phyloP scores from a whole-genome alignment of 1,140 invertebrate genomes.

The Nephila pilipes region DNA sequence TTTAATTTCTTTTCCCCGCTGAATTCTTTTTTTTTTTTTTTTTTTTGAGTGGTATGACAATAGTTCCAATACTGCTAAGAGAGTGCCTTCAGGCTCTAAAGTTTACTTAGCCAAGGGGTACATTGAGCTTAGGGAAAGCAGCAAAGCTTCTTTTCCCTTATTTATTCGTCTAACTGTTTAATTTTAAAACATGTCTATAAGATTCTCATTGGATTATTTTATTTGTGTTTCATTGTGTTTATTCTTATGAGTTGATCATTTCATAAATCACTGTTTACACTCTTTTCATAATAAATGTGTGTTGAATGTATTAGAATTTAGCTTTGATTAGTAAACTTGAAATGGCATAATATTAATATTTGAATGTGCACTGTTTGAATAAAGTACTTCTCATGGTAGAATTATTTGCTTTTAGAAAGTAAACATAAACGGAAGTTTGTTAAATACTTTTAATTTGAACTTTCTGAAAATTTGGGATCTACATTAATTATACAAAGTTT shows the following conservation, averaged over 20 bases:
- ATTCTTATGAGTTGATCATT: slow-evolving; percentile 2
- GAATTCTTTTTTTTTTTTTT: background rate
- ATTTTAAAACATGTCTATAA: background rate
- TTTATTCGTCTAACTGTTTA: background rate
- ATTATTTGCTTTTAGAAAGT: background rate
- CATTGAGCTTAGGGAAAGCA: slow-evolving; percentile 70
- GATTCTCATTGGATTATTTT: slow-evolving; percentile 19
- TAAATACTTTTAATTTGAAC: background rate
- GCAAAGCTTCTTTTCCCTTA: slow-evolving; percentile 67
- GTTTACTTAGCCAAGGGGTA: slow-evolving; percentile 51
- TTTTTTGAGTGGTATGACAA: background rate
- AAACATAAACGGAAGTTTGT: background rate
- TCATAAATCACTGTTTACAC: slow-evolving; percentile 23
- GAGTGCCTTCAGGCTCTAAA: slow-evolving; percentile 53
- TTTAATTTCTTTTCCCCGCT: background rate
- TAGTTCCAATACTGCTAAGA: slow-evolving; percentile 34
- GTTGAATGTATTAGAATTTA: background rate
- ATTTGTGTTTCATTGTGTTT: background rate
- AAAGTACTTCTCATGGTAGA: background rate
- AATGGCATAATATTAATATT: background rate
- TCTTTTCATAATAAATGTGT: slow-evolving; percentile 1
- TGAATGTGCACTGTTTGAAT: background rate
- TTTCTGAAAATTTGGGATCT: background rate
- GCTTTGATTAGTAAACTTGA: background rate
- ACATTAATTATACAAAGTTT: background rate